phyloP scores from a whole-genome alignment of 2,888 invertebrate genomes.

The Melipona bicolor region DNA sequence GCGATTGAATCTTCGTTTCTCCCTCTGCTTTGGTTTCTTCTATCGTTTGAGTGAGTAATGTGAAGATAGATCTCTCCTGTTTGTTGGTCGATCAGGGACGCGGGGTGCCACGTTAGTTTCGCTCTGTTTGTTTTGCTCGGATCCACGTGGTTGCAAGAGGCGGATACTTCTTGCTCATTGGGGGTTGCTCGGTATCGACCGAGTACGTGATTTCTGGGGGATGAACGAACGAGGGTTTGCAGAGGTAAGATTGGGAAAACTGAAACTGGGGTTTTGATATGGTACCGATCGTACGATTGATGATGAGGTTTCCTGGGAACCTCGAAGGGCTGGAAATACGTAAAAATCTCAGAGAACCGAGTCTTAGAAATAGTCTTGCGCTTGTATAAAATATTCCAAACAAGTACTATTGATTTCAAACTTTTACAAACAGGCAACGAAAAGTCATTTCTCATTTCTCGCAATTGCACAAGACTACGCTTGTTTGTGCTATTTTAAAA shows the following conservation, averaged over 20 bases:
- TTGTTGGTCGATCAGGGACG: background rate
- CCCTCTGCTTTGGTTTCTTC: too few relatives aligned
- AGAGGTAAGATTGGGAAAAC: background rate
- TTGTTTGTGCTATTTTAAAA: background rate
- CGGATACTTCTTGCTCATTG: background rate
- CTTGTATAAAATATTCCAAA: too few relatives aligned
- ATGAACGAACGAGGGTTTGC: background rate
- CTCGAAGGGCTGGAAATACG: background rate
- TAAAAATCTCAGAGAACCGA: background rate
- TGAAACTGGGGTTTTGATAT: background rate
- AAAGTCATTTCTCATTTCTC: background rate
- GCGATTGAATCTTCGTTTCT: too few relatives aligned
- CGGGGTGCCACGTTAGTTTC: background rate
- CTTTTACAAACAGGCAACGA: background rate
- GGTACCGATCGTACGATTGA: background rate
- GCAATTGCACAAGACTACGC: background rate
- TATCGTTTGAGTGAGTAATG: slow-evolving; percentile 28
- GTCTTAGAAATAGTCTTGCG: background rate
- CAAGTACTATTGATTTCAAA: background rate
- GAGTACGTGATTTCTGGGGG: background rate
- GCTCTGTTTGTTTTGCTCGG: slow-evolving; percentile 3
- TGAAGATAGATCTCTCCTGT: slow-evolving; percentile 19
- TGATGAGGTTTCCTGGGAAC: background rate
- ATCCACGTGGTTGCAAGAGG: background rate
- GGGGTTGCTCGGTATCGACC: background rate